phyloP scores from a whole-genome alignment of 2,113 vertebrate species.

The Pelusios castaneus region DNA sequence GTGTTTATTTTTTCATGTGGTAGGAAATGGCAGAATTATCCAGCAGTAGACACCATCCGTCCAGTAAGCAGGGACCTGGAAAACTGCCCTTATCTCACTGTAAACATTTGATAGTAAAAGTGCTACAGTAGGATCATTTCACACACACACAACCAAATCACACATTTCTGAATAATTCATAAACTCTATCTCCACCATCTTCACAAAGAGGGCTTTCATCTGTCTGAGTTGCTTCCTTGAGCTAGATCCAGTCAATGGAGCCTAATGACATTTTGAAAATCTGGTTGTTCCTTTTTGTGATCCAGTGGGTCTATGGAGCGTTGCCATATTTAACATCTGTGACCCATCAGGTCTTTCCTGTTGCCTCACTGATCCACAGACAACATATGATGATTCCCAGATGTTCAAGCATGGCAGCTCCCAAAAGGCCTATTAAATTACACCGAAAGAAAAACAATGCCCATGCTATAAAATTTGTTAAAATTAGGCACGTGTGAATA shows the following conservation, averaged over 20 bases:
- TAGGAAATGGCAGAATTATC: constrained; percentile 12
- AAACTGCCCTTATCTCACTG: constrained; percentile 21
- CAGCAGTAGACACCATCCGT: constrained; percentile 37
- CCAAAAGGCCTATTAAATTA: constrained; percentile 59
- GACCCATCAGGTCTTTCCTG: constrained; percentile 72
- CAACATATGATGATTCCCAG: constrained; percentile 73
- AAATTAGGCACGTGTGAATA: constrained; percentile 36
- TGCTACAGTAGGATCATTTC: neutral
- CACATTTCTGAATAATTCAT: constrained; percentile 2
- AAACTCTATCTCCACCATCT: neutral
- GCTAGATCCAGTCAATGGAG: constrained; percentile 50
- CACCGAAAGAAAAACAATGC: constrained; percentile 55
- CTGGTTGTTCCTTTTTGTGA: constrained; percentile 65
- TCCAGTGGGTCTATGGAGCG: constrained; percentile 58
- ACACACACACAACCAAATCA: neutral
- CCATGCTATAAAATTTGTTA: constrained; percentile 21
- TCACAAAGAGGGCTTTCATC: constrained; percentile 10
- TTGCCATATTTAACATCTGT: constrained; percentile 72
- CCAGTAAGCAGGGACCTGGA: constrained; percentile 41
- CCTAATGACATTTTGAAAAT: constrained; percentile 62
- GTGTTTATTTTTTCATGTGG: constrained; percentile 24
- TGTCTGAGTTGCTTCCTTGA: neutral
- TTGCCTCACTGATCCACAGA: constrained; percentile 73
- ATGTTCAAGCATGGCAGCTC: constrained; percentile 65
- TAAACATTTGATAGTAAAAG: neutral